phyloP scores from a whole-genome alignment of 2,113 vertebrate species.

The Empidonax alnorum region DNA sequence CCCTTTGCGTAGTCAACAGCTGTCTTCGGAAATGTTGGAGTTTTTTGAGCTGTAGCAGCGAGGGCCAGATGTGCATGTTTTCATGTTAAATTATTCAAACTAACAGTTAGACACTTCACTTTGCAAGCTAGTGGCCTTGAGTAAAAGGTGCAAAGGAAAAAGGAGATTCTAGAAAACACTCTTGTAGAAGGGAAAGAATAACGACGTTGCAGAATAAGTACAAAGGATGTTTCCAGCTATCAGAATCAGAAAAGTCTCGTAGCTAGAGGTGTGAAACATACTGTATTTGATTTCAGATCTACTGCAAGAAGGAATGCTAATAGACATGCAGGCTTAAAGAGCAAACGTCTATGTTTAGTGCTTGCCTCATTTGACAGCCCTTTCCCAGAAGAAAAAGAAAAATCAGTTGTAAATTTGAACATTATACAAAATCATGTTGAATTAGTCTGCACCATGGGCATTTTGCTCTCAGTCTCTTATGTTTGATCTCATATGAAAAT shows the following conservation, averaged over 20 bases:
- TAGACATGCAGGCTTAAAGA: not conserved
- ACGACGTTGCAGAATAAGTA: not conserved
- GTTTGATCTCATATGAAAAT: not conserved
- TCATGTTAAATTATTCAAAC: not conserved
- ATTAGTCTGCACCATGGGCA: not conserved
- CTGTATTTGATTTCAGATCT: not conserved
- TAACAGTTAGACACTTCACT: not conserved
- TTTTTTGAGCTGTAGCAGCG: not conserved
- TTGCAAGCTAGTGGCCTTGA: not conserved
- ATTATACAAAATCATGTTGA: not conserved
- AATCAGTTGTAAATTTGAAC: not conserved
- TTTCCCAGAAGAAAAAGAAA: not conserved
- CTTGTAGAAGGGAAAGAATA: not conserved
- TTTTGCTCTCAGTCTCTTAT: not conserved
- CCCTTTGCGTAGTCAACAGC: not conserved
- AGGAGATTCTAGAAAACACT: accelerated
- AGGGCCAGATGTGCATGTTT: not conserved
- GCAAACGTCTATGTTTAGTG: not conserved
- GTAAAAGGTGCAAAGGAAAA: not conserved
- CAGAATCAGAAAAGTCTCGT: not conserved
- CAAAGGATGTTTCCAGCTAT: not conserved
- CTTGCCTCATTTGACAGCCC: not conserved
- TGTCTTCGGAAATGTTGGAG: not conserved
- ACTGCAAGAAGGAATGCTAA: not conserved
- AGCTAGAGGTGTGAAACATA: constrained; percentile 1